Evolutionary conservation across 2,113 vertebrate species (phyloP).

Genomic region (Grammomys dolichurus): DNA sequence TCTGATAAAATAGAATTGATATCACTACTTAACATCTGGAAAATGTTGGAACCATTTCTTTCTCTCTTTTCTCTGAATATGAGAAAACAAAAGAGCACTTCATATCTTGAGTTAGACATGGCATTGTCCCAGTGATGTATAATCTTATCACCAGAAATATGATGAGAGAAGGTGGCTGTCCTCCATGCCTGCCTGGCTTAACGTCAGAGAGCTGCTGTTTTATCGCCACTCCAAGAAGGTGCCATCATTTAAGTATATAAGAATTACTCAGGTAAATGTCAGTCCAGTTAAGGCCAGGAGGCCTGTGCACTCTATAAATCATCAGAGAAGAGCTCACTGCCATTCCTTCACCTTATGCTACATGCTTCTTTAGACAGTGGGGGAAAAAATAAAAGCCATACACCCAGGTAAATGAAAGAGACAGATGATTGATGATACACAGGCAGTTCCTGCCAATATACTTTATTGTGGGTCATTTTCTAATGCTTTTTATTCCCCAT

Average conservation of each 20-base stretch:
- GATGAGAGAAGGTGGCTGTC: conserved; percentile 52
- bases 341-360: conserved; percentile 43
- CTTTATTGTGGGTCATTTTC: conserved; percentile 68
- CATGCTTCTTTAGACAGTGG: conserved; percentile 42
- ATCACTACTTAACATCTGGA: conserved; percentile 18
- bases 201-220: conserved; percentile 54
- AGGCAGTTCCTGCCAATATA: conserved; percentile 63
- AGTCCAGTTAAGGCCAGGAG: conserved; percentile 33
- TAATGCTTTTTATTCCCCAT: conserved; percentile 57
- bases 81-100: conserved; percentile 60
- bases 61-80: background rate
- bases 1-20: conserved; percentile 36
- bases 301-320: conserved; percentile 67
- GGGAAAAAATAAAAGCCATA: conserved; percentile 45
- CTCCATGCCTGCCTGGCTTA: conserved; percentile 71
- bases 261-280: conserved; percentile 72
- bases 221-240: conserved; percentile 62
- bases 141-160: conserved; percentile 64
- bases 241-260: conserved; percentile 56
- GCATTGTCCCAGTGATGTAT: conserved; percentile 63
- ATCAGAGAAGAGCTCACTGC: conserved; percentile 16
- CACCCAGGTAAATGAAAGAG: conserved; percentile 56
- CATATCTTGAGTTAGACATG: conserved; percentile 52
- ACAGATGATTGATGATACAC: conserved; percentile 67
- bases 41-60: background rate